A percentile compares a stretch with the other conserved stretches of the same genome.
Evolutionary conservation across 2,113 vertebrate genomes (phyloP).

Genomic region (Daphoenositta chrysoptera): DNA sequence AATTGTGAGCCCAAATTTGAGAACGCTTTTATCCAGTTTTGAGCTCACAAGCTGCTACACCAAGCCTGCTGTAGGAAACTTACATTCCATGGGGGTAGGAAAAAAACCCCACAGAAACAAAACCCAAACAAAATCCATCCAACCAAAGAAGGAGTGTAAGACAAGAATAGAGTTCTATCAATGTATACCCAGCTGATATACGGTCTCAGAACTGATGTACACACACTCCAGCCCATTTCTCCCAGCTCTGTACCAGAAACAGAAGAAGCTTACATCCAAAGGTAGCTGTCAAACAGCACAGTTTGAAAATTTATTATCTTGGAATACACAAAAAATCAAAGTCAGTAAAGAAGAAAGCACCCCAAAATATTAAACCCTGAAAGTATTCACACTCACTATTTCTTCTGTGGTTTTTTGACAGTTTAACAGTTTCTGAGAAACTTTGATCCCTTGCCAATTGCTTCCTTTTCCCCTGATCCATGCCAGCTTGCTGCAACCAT

Average conservation of each 20-base stretch:
- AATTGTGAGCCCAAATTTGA: not conserved
- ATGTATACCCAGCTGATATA: not conserved
- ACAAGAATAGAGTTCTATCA: not conserved
- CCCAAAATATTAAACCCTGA: not conserved
- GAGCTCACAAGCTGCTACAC: not conserved
- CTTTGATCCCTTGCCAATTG: slow-evolving; percentile 22
- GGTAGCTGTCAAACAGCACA: not conserved
- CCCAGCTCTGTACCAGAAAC: not conserved
- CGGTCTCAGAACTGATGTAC: not conserved
- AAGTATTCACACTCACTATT: not conserved
- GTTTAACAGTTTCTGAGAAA: not conserved
- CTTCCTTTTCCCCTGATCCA: not conserved
- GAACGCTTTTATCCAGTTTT: not conserved
- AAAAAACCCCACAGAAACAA: not conserved
- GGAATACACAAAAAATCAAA: not conserved
- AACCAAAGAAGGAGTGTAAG: not conserved
- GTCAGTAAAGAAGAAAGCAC: not conserved
- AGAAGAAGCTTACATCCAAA: not conserved
- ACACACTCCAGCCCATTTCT: not conserved
- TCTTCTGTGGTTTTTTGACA: not conserved
- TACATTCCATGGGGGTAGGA: accelerated
- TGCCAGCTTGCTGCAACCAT: not conserved
- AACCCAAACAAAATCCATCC: not conserved
- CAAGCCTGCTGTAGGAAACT: not conserved
- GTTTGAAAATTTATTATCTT: not conserved